Conservation (phyloP, 1,140 invertebrate genomes). For the Drosophila punjabiensis region DNA sequence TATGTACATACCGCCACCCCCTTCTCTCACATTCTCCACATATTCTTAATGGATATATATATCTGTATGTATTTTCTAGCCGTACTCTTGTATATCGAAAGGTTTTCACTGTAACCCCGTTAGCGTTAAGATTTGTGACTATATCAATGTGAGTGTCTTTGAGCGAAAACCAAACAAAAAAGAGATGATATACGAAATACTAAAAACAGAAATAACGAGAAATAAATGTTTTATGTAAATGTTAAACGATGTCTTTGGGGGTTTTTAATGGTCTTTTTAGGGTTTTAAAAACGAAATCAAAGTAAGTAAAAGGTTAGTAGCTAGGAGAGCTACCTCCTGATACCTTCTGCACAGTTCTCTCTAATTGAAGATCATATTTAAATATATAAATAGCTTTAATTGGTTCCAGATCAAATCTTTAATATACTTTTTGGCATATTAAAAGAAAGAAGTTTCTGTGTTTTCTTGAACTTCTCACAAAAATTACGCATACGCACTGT, state of each 20-base stretch:
- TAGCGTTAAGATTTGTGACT: slow-evolving; percentile 57
- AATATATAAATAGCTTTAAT: too few relatives aligned
- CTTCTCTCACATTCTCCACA: slow-evolving; percentile 26
- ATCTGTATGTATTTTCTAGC: slow-evolving; percentile 40
- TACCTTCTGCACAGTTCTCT: too few relatives aligned
- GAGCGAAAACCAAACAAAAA: slow-evolving; percentile 54
- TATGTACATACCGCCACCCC: slow-evolving; percentile 44
- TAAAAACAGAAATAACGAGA: slow-evolving; percentile 65
- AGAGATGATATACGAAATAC: slow-evolving; percentile 45
- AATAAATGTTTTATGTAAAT: slow-evolving; percentile 84
- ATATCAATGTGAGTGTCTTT: slow-evolving; percentile 78
- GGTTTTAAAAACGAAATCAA: not conserved
- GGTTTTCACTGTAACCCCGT: slow-evolving; percentile 34
- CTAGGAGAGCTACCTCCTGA: too few relatives aligned
- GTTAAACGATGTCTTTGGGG: slow-evolving; percentile 38
- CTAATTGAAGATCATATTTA: too few relatives aligned
- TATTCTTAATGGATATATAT: slow-evolving; percentile 33
- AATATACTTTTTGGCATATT: too few relatives aligned
- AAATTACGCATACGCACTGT: not conserved
- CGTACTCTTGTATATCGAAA: slow-evolving; percentile 56
- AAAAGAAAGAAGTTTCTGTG: too few relatives aligned
- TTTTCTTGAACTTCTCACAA: too few relatives aligned
- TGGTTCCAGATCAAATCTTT: too few relatives aligned
- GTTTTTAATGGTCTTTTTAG: not conserved
- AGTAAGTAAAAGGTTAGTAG: slow-evolving; percentile 1